Evolutionary conservation across 2,797 vertebrate species (phyloP), one percentile per base, ranked within the genome.

Genomic region (Macrochelys suwanniensis): DNA sequence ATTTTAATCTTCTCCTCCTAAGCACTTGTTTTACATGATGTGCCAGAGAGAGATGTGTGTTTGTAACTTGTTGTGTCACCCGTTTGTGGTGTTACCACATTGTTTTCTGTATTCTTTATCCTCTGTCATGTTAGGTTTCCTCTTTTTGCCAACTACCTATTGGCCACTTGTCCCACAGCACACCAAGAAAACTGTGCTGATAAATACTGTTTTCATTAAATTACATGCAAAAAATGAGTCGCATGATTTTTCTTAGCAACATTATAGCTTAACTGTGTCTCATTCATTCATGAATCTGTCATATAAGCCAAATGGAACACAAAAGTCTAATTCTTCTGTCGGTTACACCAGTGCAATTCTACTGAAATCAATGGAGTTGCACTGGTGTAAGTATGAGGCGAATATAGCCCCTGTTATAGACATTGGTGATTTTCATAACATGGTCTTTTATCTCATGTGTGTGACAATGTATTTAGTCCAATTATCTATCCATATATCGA

Each of bases 391-490:
- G 7, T 74, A n/a, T 50, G n/a, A 80, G 51, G 79, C 5, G n/a
- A 45, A 54, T 56, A 31, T 54, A 80, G 11, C 51, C 25, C 8
- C 53, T 80, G 15, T 42, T n/a, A 87, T 25, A 8, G 7, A 31
- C 49, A 28, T 65, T 79, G 26, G 16, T 82, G 79, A 79, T 88
- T 82, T 50, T 37, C 65, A 90, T 83, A 94, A 84, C 28, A 47
- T 59, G 26, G 71, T 81, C 45, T 83, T n/a, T 74, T 88, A 74
- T 91, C 68, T 89, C 80, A 84, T 76, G 11, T 74, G 49, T 92
- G 95, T 93, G 54, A 79, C 87, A 80, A 10, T 65, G 26, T 71
- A 54, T 91, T 82, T 82, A 85, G 77, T 88, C 47, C 82, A 68
- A 50, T 47, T 89, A 23, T 68, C 80, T 84, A 56, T 77, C 45